Base-by-base conservation (phyloP, 2,888 invertebrate genomes). In the Zaprionus bogoriensis region DNA sequence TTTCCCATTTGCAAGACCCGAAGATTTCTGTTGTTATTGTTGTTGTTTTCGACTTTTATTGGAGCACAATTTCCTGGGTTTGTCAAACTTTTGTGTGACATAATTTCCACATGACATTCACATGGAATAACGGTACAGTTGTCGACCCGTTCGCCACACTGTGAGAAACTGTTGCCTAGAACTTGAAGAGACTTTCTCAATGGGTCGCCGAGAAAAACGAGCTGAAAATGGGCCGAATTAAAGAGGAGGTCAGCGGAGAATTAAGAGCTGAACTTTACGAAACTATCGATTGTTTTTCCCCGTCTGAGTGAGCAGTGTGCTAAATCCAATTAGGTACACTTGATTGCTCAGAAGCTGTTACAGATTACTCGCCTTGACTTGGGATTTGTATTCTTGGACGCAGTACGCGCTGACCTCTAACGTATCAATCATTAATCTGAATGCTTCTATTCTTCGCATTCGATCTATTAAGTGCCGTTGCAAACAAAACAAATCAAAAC, bases 401-500 rank as follows among this genome's bases (percentile, higher is more conserved):
- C 19, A 32, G 38, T 38, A 32, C 47, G 32, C 32, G 39, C 17
- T 60, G 77, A 74, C 75, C 75, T 75, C 66, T 68, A 74, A 48
- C 32, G 1, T 14, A 17, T 36, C n/a, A 12, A 9, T 36, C 32
- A 36, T 36, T 36, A 36, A 36, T 36, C 32, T 17, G n/a, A 14
- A 17, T 36, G 14, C 32, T 36, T 17, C 17, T 36, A 36, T 36
- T 59, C 66, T 63, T 61, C 53, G 38, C 55, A 46, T 58, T 70
- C 57, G 72, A 70, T 70, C 67, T 51, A 63, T 72, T 47, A 64
- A 72, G 72, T 72, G 68, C 22, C 44, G 46, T 59, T 59, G 48
- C 71, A 42, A 60, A 74, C 77, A 70, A 76, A 52, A 41, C 52
- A 74, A 74, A 75, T 74, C 77, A 77, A 74, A 74, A 50, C 63